Percentiles rank a stretch among this genome's conserved stretches.
Evolutionary conservation across 2,113 vertebrate species (phyloP).

Genomic region (Leucopternis melanops): DNA sequence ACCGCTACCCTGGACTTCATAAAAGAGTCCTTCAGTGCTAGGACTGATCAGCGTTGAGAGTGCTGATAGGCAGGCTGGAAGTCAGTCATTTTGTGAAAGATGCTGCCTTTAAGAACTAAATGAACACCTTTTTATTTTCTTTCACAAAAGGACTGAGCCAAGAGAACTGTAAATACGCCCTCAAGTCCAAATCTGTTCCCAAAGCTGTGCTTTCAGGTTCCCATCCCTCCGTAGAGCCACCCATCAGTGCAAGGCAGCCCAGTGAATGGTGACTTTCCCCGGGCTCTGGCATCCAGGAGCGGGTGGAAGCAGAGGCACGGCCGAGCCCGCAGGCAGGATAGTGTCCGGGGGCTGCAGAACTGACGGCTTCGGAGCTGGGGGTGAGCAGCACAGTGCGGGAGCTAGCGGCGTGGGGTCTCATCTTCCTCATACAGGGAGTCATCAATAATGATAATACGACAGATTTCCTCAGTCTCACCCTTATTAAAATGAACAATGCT

Average conservation of each 20-base stretch:
- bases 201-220: not conserved
- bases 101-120: not conserved
- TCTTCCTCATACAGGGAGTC: slow-evolving; percentile 86
- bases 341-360: not conserved
- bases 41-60: not conserved
- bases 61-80: not conserved
- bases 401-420: slow-evolving; percentile 43
- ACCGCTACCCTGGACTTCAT: not conserved
- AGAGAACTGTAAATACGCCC: not conserved
- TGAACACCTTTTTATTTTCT: not conserved
- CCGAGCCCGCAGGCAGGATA: not conserved
- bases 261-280: not conserved
- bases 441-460: slow-evolving; percentile 79
- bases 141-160: not conserved
- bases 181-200: not conserved
- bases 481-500: slow-evolving; percentile 81
- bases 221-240: not conserved
- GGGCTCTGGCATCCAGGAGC: accelerated
- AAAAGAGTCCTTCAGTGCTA: not conserved
- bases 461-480: slow-evolving; percentile 78
- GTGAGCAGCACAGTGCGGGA: accelerated
- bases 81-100: not conserved
- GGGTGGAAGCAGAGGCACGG: accelerated
- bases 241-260: not conserved
- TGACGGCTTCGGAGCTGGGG: not conserved